Evolutionary conservation across 2,888 invertebrate genomes (phyloP).

Genomic region (Phlogophora meticulosa): DNA sequence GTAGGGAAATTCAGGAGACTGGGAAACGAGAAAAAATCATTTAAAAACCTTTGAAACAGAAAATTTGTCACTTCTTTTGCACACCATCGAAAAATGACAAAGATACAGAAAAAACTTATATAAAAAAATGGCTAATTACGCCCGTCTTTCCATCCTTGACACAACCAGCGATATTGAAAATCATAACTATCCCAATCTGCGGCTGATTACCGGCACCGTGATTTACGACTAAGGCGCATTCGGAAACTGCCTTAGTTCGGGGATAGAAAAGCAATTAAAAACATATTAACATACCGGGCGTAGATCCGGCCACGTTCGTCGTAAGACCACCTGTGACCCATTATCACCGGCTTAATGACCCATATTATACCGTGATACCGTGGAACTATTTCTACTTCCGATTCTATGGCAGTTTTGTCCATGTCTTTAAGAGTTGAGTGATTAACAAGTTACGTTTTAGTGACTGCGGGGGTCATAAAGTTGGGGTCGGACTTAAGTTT

Average conservation of each 20-base stretch:
- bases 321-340: slow-evolving; percentile 72
- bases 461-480: slow-evolving; percentile 4
- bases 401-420: slow-evolving; percentile 43
- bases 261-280: slow-evolving; percentile 85
- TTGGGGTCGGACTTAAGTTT: slow-evolving; percentile 4
- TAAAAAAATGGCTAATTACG: slow-evolving; percentile 13
- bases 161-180: slow-evolving; percentile 14
- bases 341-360: slow-evolving; percentile 77
- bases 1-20: too few relatives aligned
- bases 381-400: slow-evolving; percentile 65
- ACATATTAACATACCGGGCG: slow-evolving; percentile 81
- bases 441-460: slow-evolving; percentile 50
- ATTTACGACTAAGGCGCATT: slow-evolving; percentile 58
- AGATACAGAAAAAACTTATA: background rate
- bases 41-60: too few relatives aligned
- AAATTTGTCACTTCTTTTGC: too few relatives aligned
- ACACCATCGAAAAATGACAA: background rate
- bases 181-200: slow-evolving; percentile 43
- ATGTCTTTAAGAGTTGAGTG: slow-evolving; percentile 33
- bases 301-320: slow-evolving; percentile 63
- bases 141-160: background rate
- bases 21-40: too few relatives aligned
- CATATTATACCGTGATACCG: slow-evolving; percentile 70
- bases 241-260: slow-evolving; percentile 73
- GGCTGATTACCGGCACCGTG: slow-evolving; percentile 1